phyloP scores from a whole-genome alignment of 2,888 invertebrate species.

The Lepidocyrtoides sp. region DNA sequence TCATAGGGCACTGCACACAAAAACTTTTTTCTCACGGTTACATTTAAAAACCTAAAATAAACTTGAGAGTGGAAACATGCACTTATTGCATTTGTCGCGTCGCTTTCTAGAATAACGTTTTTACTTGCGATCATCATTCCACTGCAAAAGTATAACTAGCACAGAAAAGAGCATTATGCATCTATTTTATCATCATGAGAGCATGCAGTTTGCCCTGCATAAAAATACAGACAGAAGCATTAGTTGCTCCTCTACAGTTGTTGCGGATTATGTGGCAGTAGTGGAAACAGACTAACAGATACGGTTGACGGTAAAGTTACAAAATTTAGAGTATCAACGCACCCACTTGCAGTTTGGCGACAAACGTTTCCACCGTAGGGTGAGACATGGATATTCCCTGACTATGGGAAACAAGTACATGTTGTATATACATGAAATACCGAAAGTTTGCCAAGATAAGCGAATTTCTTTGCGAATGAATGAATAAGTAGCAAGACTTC shows the following conservation, averaged over 20 bases:
- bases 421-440: not conserved
- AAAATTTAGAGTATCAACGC: not conserved
- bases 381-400: constrained; percentile 73
- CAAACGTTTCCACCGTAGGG: constrained; percentile 1
- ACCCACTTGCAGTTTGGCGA: constrained; percentile 65
- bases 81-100: constrained; percentile 40
- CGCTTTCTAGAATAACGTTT: constrained; percentile 18
- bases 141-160: constrained; percentile 7
- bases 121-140: constrained; percentile 21
- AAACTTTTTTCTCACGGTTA: constrained; percentile 49
- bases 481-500: constrained; percentile 31
- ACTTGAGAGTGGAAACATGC: constrained; percentile 60
- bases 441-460: constrained; percentile 71
- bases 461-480: constrained; percentile 58
- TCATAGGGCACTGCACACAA: not conserved
- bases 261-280: not conserved
- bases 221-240: not conserved
- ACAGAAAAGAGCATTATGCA: constrained; percentile 51
- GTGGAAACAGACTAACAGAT: constrained; percentile 15
- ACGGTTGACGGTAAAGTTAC: constrained; percentile 35
- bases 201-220: not conserved
- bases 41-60: constrained; percentile 70
- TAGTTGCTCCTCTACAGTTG: not conserved
- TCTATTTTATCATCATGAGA: not conserved
- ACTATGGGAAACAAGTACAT: not conserved